Conservation (phyloP, 2,113 vertebrate species). For the Murina feae region DNA sequence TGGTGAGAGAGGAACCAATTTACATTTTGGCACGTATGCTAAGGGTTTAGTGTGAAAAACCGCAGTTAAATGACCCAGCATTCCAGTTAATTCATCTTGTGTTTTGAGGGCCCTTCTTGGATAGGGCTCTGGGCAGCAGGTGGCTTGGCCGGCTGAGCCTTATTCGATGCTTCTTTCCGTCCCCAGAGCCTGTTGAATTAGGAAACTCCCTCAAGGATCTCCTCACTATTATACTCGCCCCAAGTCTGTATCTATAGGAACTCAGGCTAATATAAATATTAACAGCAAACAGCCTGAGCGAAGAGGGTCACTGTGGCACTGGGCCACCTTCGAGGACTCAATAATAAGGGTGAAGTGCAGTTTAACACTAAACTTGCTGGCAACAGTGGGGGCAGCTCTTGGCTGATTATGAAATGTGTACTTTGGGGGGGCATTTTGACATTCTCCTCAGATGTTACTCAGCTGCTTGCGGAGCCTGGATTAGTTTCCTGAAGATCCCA, state of each 20-base stretch:
- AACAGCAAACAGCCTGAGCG: neutral
- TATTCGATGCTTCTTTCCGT: neutral
- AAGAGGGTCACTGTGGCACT: neutral
- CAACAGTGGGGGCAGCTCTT: neutral
- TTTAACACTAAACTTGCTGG: neutral
- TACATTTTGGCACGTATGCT: neutral
- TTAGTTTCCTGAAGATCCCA: neutral
- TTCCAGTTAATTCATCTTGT: neutral
- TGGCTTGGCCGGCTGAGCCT: neutral
- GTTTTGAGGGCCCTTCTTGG: neutral
- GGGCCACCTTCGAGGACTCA: neutral
- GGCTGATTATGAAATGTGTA: neutral
- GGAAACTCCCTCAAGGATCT: neutral
- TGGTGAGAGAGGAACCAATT: conserved; percentile 19
- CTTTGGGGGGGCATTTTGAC: neutral
- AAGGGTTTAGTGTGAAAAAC: conserved; percentile 20
- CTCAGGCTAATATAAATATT: neutral
- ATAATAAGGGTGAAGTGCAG: neutral
- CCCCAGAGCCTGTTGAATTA: neutral
- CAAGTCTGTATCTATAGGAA: neutral
- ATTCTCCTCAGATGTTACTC: neutral
- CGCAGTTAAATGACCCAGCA: neutral
- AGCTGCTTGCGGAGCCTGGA: neutral
- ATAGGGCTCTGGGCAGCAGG: neutral
- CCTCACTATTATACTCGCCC: neutral